Base-by-base conservation (phyloP, 2,797 vertebrate genomes). In the Gorsachius magnificus region DNA sequence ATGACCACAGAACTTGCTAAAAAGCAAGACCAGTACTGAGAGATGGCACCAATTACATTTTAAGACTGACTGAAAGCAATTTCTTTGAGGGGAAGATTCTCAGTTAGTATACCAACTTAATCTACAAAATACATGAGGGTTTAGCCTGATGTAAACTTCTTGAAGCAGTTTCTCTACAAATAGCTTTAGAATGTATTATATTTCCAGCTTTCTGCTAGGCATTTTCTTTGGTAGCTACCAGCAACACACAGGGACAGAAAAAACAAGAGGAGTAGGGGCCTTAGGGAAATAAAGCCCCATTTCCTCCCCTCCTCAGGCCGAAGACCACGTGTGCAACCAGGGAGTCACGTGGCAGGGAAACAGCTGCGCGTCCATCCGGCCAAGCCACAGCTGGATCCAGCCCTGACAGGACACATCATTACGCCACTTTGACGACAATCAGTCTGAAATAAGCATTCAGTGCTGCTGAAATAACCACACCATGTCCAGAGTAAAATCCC, bases 311-410 rank as follows among this genome's bases (percentile, higher is more conserved):
- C 65, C 6, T 2, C 29, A 64, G 57, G 50, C 21, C 17, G 1
- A 57, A 28, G 56, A 65, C 64, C 38, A 66, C 1, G 0, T 16
- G 70, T n/a, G 85, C n/a, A 69, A 14, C 25, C 31, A 53, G n/a
- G 90, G 70, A 85, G 36, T 13, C 4, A 8, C 4, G 3, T 21
- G 57, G 24, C 74, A 75, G 61, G 1, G 1, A 31, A 61, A 76
- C 64, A 90, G 86, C 75, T 77, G 58, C 0, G 0, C 6, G 1
- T 21, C 89, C 54, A 65, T 6, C 13, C 36, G 76, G 78, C 61
- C 80, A 72, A 83, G 28, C 24, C 86, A 93, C 94, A 87, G 83
- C 93, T 83, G 93, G 92, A 90, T 74, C 56, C 68, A 85, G 56
- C 64, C 70, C 81, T 63, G 35, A 29, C 56, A 72, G 80, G 51